phyloP scores from a whole-genome alignment of 2,888 invertebrate species.

The Physocephala rufipes region DNA sequence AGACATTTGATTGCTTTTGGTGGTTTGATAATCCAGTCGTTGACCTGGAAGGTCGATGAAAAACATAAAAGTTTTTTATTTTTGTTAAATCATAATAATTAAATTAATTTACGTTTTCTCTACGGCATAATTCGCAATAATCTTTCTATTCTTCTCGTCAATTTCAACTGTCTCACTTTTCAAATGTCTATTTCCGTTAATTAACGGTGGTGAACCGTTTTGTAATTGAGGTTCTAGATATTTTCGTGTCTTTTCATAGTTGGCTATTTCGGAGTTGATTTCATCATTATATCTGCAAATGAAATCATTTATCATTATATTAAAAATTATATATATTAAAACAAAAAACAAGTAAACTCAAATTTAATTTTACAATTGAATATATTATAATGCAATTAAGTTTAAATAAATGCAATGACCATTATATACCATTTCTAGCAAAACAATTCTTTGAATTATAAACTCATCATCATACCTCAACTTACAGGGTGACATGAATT shows the following conservation, averaged over 20 bases:
- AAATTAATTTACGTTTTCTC: slow-evolving; percentile 35
- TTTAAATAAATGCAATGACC: too few relatives aligned
- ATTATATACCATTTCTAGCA: too few relatives aligned
- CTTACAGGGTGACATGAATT: slow-evolving; percentile 26
- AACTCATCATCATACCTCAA: background rate
- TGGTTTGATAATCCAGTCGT: slow-evolving; percentile 43
- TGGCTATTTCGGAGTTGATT: slow-evolving; percentile 52
- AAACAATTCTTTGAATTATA: too few relatives aligned
- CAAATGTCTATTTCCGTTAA: background rate
- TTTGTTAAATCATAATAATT: background rate
- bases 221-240: slow-evolving; percentile 52
- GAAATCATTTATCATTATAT: too few relatives aligned
- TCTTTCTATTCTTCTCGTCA: slow-evolving; percentile 8
- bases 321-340: too few relatives aligned
- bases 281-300: slow-evolving; percentile 51
- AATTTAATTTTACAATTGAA: too few relatives aligned
- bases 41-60: slow-evolving; percentile 35
- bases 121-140: background rate
- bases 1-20: slow-evolving; percentile 47
- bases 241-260: slow-evolving; percentile 52
- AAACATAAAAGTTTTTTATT: background rate
- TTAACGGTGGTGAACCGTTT: background rate
- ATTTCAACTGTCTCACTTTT: slow-evolving; percentile 4
- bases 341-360: too few relatives aligned
- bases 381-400: too few relatives aligned